Percentiles rank a stretch among this genome's conserved stretches.
phyloP scores from a whole-genome alignment of 2,113 vertebrate genomes.

The Gadus macrocephalus region DNA sequence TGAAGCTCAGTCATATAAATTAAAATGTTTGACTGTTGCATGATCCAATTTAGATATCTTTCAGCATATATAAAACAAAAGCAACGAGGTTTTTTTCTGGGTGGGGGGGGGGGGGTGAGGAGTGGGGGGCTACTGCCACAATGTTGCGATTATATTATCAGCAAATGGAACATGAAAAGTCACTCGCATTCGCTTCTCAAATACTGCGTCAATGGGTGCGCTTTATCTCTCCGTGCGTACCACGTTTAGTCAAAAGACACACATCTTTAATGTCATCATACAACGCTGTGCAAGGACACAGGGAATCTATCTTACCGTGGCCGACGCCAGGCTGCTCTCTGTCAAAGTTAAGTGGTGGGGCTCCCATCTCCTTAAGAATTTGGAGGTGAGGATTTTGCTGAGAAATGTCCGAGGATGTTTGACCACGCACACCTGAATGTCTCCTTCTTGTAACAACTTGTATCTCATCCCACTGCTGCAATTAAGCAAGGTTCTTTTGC shows the following conservation, averaged over 20 bases:
- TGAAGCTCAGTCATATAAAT: too few species aligned
- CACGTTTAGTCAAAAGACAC: not conserved
- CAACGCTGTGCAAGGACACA: too few species aligned
- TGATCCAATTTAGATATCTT: too few species aligned
- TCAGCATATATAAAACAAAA: too few species aligned
- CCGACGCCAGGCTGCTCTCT: conserved; percentile 89
- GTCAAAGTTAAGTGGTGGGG: conserved; percentile 93
- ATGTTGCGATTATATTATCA: conserved; percentile 12
- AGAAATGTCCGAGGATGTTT: conserved; percentile 96
- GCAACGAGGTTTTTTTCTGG: not conserved
- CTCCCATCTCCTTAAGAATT: conserved; percentile 94
- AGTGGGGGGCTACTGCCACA: not conserved
- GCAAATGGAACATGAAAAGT: conserved; percentile 4
- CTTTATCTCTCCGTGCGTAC: too few species aligned
- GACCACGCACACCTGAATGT: conserved; percentile 98
- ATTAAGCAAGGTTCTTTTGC: conserved; percentile 82
- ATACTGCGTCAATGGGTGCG: too few species aligned
- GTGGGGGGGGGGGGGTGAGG: too few species aligned
- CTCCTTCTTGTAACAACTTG: conserved; percentile 96
- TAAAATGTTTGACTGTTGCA: too few species aligned
- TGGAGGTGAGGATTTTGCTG: conserved; percentile 98
- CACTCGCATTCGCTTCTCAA: too few species aligned
- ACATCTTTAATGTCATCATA: not conserved
- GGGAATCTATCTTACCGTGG: conserved; percentile 79
- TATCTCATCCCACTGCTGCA: conserved; percentile 90